A percentile compares a stretch with the other conserved stretches of the same genome.
These are phyloP conservation scores for Schlechtendalia chinensis DNA, from an alignment of 1,140 invertebrate species.

Conservation along the genomic window DNA sequence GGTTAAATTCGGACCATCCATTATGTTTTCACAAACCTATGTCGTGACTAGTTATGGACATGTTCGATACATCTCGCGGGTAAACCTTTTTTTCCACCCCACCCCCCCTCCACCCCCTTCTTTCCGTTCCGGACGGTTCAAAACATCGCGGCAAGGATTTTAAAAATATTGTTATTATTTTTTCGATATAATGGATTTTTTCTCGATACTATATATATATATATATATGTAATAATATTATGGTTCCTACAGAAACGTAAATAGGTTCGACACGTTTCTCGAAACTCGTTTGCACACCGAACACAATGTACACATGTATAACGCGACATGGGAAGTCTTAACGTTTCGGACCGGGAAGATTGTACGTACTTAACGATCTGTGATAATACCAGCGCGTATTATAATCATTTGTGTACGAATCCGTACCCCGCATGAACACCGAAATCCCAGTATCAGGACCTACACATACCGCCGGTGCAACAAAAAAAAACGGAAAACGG, in stretches of 20 bases:
- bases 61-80: neutral
- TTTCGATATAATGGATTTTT: conserved; percentile 36
- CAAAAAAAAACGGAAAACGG: no score
- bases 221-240: neutral
- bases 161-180: conserved; percentile 36
- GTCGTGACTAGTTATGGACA: conserved; percentile 40
- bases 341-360: neutral
- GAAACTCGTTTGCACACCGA: neutral
- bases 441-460: no score
- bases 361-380: neutral
- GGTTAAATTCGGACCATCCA: conserved; percentile 29
- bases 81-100: conserved; percentile 30
- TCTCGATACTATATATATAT: neutral
- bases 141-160: conserved; percentile 4
- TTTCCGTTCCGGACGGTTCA: neutral
- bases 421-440: no score
- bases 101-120: no score
- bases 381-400: neutral
- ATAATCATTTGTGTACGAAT: neutral
- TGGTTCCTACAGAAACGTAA: neutral
- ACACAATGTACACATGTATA: no score
- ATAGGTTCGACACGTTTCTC: conserved; percentile 10
- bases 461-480: no score
- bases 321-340: neutral
- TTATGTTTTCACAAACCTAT: conserved; percentile 42